Percentiles rank a stretch among this genome's conserved stretches.
Evolutionary conservation across 2,888 invertebrate species (phyloP).

Genomic region (Pammene aurita): DNA sequence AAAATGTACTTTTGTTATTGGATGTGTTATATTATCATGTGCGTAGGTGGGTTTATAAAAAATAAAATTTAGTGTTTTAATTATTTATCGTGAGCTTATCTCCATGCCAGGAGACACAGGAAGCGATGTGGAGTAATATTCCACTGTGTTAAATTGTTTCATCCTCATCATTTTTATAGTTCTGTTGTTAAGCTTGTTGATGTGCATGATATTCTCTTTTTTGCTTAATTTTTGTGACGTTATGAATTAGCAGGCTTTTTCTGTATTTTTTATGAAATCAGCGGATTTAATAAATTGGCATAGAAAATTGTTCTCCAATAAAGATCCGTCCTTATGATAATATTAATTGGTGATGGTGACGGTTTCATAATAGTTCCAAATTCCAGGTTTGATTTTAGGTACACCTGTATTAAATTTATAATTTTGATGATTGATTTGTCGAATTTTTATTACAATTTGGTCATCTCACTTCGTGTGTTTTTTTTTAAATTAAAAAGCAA

Average conservation of each 20-base stretch:
- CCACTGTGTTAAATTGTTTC: slow-evolving; percentile 1
- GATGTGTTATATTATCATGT: not conserved
- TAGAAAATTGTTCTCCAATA: too few relatives aligned
- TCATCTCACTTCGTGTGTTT: too few relatives aligned
- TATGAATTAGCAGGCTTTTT: too few relatives aligned
- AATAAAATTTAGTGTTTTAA: not conserved
- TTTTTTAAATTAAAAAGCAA: too few relatives aligned
- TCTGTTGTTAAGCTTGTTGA: slow-evolving; percentile 3
- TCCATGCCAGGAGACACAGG: slow-evolving; percentile 16
- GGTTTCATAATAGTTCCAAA: too few relatives aligned
- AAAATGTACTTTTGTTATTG: not conserved
- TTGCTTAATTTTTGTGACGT: not conserved
- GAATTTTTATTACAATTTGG: too few relatives aligned
- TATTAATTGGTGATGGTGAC: too few relatives aligned
- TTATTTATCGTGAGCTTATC: slow-evolving; percentile 17
- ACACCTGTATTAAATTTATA: too few relatives aligned
- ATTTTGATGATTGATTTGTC: too few relatives aligned
- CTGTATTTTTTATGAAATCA: not conserved
- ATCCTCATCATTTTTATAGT: slow-evolving; percentile 2
- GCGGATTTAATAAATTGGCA: too few relatives aligned
- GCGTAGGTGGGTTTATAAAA: not conserved
- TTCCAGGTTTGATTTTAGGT: too few relatives aligned
- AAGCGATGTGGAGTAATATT: slow-evolving; percentile 17
- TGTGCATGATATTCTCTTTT: not conserved
- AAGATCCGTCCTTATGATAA: too few relatives aligned